phyloP scores from a whole-genome alignment of 2,888 invertebrate genomes.

The Cheilosia impressa region DNA sequence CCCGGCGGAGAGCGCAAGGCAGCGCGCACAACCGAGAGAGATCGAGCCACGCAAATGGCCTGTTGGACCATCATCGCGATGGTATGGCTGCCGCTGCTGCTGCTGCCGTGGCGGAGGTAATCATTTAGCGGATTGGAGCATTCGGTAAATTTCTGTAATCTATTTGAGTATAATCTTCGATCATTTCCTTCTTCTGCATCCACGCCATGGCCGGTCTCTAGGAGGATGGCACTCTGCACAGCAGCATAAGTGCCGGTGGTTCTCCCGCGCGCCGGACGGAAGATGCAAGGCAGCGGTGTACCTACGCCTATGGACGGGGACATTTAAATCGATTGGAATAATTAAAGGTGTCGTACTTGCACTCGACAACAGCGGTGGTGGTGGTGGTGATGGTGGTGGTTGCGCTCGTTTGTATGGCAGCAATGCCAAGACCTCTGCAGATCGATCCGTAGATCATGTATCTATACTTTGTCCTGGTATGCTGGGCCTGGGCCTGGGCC shows the following conservation, averaged over 20 bases:
- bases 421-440: constrained; percentile 48
- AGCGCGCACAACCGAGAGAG: constrained; percentile 42
- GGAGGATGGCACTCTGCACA: constrained; percentile 12
- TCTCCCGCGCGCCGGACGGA: not conserved
- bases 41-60: constrained; percentile 50
- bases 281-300: constrained; percentile 56
- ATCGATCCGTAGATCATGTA: constrained; percentile 64
- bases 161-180: constrained; percentile 75
- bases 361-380: constrained; percentile 32
- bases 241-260: constrained; percentile 39
- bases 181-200: constrained; percentile 67
- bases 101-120: constrained; percentile 65
- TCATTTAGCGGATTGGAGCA: constrained; percentile 74
- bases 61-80: constrained; percentile 54
- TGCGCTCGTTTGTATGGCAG: constrained; percentile 35
- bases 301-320: constrained; percentile 69
- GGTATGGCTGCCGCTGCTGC: constrained; percentile 20
- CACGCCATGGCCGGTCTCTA: constrained; percentile 14
- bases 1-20: constrained; percentile 36
- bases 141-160: constrained; percentile 74
- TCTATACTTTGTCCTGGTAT: constrained; percentile 55
- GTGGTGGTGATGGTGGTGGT: not conserved
- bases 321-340: constrained; percentile 75
- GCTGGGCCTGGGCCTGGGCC: constrained; percentile 23
- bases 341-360: constrained; percentile 75